Base-by-base conservation (phyloP, 2,113 vertebrate genomes). In the Burhinus bistriatus region DNA sequence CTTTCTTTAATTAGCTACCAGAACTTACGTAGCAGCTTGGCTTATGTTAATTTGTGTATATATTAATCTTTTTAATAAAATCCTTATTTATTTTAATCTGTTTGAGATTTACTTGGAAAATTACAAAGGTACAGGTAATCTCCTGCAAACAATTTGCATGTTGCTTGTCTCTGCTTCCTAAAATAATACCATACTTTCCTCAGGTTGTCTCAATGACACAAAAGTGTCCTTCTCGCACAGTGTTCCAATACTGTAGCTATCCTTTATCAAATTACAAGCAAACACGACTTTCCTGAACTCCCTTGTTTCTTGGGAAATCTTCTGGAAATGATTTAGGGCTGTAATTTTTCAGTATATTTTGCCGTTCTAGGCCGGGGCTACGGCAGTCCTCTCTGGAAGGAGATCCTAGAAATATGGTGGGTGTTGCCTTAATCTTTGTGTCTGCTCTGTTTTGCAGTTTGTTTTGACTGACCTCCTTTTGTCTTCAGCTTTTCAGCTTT, bases 81-180 rank as follows among this genome's bases (percentile, higher is more conserved):
- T 61, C 12, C 6, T 87, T 72, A 47, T 85, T 82, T 89, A 69
- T 96, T 91, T 13, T 76, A 57, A 79, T 36, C 57, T 87, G 3
- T 84, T 91, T 82, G 57, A 65, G 21, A 83, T 85, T 82, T 79
- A 84, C 57, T 49, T 71, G 42, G 26, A 23, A 84, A 84, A 91
- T 82, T 62, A 71, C 11, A 85, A 76, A 78, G 14, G 23, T 45
- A 30, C 5, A 5, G 2, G 22, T 30, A 91, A 75, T 85, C 47
- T 86, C 40, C 23, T 71, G 15, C 32, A 90, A 76, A 76, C 29
- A 8, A 14, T 59, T 51, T 81, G 42, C 18, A 71, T 44, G 8
- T 66, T 57, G 6, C 16, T 84, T 68, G n/a, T 81, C 17, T 75
- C 32, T 68, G 0, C 23, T 82, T 82, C 65, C 38, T 79, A 38